These are phyloP conservation scores for Rafetus swinhoei DNA, from an alignment of 2,113 vertebrate genomes.

Conservation along the genomic window DNA sequence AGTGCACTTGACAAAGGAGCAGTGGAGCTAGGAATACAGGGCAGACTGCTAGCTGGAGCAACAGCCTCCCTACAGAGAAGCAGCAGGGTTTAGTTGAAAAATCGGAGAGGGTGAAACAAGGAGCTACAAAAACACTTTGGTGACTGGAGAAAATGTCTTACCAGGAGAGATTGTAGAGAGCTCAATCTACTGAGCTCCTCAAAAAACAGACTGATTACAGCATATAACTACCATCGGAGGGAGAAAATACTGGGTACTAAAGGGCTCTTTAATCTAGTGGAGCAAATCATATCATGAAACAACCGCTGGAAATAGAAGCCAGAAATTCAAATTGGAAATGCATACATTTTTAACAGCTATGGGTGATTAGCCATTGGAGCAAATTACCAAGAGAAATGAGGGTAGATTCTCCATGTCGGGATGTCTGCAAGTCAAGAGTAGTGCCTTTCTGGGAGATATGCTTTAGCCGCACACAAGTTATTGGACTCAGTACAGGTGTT, in stretches of 20 bases:
- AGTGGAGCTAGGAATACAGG: rapidly evolving
- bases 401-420: neutral
- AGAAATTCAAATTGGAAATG: neutral
- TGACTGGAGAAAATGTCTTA: neutral
- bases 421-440: neutral
- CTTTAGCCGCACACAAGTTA: neutral
- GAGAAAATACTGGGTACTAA: neutral
- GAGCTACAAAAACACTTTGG: neutral
- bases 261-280: neutral
- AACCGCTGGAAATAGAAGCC: neutral
- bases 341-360: neutral
- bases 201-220: neutral
- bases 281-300: neutral
- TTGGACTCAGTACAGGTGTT: neutral
- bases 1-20: rapidly evolving
- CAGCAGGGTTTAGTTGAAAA: neutral
- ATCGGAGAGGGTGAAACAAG: neutral
- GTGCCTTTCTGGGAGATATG: neutral
- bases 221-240: neutral
- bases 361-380: neutral
- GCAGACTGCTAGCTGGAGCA: neutral
- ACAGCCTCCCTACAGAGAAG: rapidly evolving
- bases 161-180: neutral
- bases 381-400: neutral
- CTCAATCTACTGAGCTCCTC: neutral